Evolutionary conservation across 1,140 invertebrate species (phyloP).

Genomic region (Druon quercuslanigerum): DNA sequence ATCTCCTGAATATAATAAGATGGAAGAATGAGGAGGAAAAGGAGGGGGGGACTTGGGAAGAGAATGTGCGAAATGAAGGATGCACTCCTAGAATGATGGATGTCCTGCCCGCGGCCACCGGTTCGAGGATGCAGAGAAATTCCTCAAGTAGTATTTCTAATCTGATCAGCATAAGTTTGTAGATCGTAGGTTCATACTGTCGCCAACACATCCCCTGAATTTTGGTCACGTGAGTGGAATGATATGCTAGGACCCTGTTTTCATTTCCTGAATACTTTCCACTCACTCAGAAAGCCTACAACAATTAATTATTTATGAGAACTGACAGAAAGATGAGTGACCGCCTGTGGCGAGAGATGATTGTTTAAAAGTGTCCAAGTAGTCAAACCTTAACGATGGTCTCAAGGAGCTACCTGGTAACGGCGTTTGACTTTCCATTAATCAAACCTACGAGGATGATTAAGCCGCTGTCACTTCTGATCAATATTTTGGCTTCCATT

Average conservation of each 20-base stretch:
- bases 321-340: background rate
- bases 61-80: conserved; percentile 60
- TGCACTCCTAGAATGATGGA: conserved; percentile 60
- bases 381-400: conserved; percentile 13
- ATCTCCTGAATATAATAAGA: conserved; percentile 7
- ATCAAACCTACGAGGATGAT: conserved; percentile 48
- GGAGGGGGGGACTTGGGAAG: conserved; percentile 16
- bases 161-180: conserved; percentile 36
- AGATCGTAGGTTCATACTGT: background rate
- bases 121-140: conserved; percentile 37
- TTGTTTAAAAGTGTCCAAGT: conserved; percentile 41
- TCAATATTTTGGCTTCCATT: conserved; percentile 56
- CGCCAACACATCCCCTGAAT: background rate
- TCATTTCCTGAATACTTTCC: background rate
- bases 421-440: conserved; percentile 46
- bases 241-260: background rate
- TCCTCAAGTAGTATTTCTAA: conserved; percentile 33
- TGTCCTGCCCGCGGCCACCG: conserved; percentile 44
- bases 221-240: background rate
- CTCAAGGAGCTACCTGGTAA: conserved; percentile 28
- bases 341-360: conserved; percentile 33
- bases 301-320: background rate
- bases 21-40: background rate
- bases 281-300: background rate
- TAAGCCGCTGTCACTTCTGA: conserved; percentile 45